Percentiles rank a stretch among this genome's conserved stretches.
These are phyloP conservation scores for Stegana nigrithorax DNA, from an alignment of 2,888 invertebrate species.

Conservation along the genomic window DNA sequence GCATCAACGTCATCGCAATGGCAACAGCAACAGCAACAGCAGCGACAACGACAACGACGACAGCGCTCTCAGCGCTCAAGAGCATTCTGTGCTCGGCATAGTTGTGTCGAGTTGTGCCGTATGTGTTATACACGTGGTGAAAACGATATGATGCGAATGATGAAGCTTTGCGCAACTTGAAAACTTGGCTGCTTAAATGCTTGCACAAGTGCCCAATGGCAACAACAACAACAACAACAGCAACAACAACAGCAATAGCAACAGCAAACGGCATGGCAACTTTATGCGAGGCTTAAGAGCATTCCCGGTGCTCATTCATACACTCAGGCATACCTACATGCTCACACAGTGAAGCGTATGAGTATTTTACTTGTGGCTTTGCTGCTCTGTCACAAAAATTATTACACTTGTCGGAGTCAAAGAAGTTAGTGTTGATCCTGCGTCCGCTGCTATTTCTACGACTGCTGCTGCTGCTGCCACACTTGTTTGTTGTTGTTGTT, in stretches of 20 bases:
- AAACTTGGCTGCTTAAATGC: constrained; percentile 9
- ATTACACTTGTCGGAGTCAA: constrained; percentile 16
- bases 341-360: no score
- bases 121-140: constrained; percentile 12
- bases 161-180: constrained; percentile 3
- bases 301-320: background rate
- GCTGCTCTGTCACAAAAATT: constrained; percentile 10
- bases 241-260: background rate
- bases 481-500: constrained; percentile 23
- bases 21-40: background rate
- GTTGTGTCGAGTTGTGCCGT: no score
- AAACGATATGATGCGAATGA: background rate
- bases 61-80: no score
- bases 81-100: no score
- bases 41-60: no score
- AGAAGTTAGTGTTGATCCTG: background rate
- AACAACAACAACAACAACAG: background rate
- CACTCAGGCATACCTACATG: no score
- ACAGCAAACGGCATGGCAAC: background rate
- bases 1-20: no score
- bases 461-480: background rate
- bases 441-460: constrained; percentile 7
- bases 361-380: background rate
- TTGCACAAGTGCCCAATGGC: constrained; percentile 2
- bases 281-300: constrained; percentile 10